These are phyloP conservation scores for Pangasius sanitwongsei DNA, from an alignment of 2,797 vertebrate species.

Conservation along the genomic window DNA sequence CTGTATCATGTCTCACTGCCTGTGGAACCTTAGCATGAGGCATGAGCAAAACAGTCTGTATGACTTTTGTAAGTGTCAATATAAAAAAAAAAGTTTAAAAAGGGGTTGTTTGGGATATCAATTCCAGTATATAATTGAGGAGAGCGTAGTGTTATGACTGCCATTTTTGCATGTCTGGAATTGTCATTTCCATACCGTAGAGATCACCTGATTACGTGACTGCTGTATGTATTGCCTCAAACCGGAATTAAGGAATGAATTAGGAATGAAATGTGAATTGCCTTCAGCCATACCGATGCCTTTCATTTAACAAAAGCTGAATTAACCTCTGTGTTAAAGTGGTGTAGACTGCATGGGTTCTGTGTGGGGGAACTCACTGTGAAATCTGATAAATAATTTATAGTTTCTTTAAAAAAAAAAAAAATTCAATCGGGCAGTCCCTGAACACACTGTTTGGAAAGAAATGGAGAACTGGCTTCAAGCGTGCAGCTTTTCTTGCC, in stretches of 20 bases:
- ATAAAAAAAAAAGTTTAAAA: not conserved
- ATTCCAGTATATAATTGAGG: not conserved
- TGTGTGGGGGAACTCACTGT: not conserved
- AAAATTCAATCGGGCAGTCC: not conserved
- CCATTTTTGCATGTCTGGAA: not conserved
- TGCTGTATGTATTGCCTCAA: not conserved
- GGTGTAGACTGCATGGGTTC: not conserved
- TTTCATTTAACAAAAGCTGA: not conserved
- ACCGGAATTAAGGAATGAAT: not conserved
- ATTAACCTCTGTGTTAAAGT: not conserved
- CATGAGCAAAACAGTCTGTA: not conserved
- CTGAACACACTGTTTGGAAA: not conserved
- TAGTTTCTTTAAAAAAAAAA: too few species aligned
- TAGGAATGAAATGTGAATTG: not conserved
- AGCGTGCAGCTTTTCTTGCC: not conserved
- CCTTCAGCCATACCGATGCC: not conserved
- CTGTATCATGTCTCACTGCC: not conserved
- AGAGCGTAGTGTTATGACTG: not conserved
- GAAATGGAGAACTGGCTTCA: not conserved
- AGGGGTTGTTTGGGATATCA: not conserved
- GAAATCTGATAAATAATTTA: not conserved
- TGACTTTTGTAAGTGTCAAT: not conserved
- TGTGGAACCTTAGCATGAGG: not conserved
- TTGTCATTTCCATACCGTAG: not conserved
- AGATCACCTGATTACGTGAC: not conserved